A percentile compares a stretch with the other conserved stretches of the same genome.
These are phyloP conservation scores for Melanotaenia trifasciata DNA, from an alignment of 2,797 vertebrate species.

Conservation along the genomic window DNA sequence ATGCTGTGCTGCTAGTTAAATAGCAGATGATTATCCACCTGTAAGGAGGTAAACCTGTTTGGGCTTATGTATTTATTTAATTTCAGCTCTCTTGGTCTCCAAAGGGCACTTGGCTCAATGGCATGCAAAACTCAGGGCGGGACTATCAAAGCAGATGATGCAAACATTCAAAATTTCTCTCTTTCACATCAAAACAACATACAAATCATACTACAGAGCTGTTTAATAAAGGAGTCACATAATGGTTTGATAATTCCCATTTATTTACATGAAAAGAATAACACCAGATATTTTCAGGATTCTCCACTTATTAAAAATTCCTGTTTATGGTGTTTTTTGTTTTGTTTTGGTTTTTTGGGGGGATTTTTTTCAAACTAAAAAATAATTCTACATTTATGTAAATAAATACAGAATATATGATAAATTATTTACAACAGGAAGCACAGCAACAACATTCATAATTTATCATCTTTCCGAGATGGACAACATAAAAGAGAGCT, in stretches of 20 bases:
- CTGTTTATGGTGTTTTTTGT: not conserved
- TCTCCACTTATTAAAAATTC: conserved; percentile 3
- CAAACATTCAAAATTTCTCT: not conserved
- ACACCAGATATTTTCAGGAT: conserved; percentile 5
- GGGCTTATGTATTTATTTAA: conserved; percentile 8
- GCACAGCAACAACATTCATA: conserved; percentile 37
- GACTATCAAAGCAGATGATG: not conserved
- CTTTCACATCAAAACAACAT: conserved; percentile 8
- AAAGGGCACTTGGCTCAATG: not conserved
- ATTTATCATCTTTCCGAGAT: conserved; percentile 33
- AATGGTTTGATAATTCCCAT: not conserved
- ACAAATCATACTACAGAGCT: not conserved
- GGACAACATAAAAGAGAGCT: conserved; percentile 32
- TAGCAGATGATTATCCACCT: conserved; percentile 58
- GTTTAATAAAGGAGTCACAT: not conserved
- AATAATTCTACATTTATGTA: conserved; percentile 17
- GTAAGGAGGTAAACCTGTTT: conserved; percentile 54
- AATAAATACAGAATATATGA: conserved; percentile 30
- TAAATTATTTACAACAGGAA: conserved; percentile 46
- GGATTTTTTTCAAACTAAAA: conserved; percentile 3
- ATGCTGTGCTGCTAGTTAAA: conserved; percentile 61
- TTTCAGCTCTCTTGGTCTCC: not conserved
- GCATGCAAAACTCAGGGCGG: conserved; percentile 10
- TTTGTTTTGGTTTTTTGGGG: not conserved
- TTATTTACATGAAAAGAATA: conserved; percentile 1